phyloP scores from a whole-genome alignment of 2,113 vertebrate species.

The rat (Rattus norvegicus) region DNA sequence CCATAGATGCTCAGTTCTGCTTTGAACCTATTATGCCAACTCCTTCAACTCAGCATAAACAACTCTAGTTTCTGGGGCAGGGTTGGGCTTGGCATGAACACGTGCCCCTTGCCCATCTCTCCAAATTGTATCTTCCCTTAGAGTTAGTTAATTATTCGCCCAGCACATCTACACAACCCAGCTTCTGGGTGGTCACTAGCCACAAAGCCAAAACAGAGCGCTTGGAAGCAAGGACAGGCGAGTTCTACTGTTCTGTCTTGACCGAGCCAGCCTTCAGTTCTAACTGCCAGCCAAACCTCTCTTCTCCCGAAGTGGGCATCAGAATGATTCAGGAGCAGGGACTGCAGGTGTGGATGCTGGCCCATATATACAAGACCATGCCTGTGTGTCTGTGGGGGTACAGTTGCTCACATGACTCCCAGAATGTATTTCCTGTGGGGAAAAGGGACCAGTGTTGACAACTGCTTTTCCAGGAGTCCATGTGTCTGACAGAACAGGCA shows the following conservation, averaged over 20 bases:
- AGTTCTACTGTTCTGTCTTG: neutral
- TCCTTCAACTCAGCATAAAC: slow-evolving; percentile 2
- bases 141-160: slow-evolving; percentile 60
- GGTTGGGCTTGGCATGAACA: neutral
- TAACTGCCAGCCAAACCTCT: too few species aligned
- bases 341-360: neutral
- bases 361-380: accelerated
- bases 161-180: neutral
- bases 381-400: neutral
- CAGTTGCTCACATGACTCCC: neutral
- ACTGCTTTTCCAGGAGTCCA: neutral
- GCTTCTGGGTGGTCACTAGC: neutral
- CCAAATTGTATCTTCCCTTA: slow-evolving; percentile 1
- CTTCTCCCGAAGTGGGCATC: accelerated
- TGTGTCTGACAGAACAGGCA: neutral
- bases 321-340: neutral
- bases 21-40: slow-evolving; percentile 40
- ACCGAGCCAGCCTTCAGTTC: accelerated
- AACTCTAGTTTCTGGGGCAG: neutral
- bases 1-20: slow-evolving; percentile 16
- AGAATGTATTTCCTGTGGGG: neutral
- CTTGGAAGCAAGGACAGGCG: neutral
- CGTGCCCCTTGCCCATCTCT: neutral
- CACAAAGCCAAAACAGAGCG: neutral
- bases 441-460: neutral